Evolutionary conservation across 2,888 invertebrate genomes (phyloP).

Genomic region (Bugulina stolonifera): DNA sequence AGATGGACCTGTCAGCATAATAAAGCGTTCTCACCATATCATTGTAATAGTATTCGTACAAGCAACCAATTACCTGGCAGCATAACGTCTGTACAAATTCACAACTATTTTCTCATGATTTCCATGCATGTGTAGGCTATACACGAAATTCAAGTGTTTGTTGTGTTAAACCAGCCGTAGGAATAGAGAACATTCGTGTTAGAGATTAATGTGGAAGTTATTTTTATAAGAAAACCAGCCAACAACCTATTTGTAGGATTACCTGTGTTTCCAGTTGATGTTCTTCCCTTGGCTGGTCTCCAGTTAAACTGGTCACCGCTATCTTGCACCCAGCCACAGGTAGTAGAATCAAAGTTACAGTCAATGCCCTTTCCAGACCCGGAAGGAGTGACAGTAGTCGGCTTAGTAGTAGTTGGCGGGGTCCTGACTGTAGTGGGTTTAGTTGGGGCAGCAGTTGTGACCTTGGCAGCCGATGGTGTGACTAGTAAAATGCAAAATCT

Average conservation of each 20-base stretch:
- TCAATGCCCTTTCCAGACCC: constrained; percentile 29
- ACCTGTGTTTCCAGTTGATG: not conserved
- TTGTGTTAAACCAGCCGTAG: too few species aligned
- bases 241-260: too few species aligned
- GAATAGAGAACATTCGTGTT: too few species aligned
- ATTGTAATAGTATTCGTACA: too few species aligned
- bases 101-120: too few species aligned
- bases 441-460: constrained; percentile 32
- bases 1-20: constrained; percentile 24
- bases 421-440: constrained; percentile 30
- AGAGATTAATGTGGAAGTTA: too few species aligned
- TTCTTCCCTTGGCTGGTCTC: not conserved
- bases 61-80: too few species aligned
- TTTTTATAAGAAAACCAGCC: too few species aligned
- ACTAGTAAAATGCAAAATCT: not conserved
- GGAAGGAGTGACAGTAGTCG: not conserved
- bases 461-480: constrained; percentile 30
- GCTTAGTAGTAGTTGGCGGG: not conserved
- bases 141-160: too few species aligned
- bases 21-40: not conserved
- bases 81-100: too few species aligned
- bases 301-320: constrained; percentile 23
- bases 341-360: constrained; percentile 43
- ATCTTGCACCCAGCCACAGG: constrained; percentile 42
- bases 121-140: too few species aligned